Percentiles rank a stretch among this genome's conserved stretches.
Evolutionary conservation across 2,797 vertebrate species (phyloP).

Genomic region (Limnodromus scolopaceus): DNA sequence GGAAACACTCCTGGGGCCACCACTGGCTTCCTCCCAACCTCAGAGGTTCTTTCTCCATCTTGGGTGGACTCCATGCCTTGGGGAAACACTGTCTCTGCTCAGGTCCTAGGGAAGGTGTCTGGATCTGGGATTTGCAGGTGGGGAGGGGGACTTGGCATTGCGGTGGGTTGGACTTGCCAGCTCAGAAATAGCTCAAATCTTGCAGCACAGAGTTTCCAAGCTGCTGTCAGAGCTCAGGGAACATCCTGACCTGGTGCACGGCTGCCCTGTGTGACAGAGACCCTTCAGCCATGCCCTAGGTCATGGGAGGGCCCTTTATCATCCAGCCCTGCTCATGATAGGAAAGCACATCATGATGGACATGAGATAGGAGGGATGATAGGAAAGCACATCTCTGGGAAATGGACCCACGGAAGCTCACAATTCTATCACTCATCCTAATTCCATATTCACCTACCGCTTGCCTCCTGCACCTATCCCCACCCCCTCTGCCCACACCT

Average conservation of each 20-base stretch:
- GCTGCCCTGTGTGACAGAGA: background rate
- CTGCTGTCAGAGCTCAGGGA: background rate
- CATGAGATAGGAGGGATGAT: background rate
- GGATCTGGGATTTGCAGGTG: background rate
- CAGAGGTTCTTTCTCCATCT: background rate
- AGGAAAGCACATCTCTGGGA: background rate
- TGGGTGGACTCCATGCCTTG: background rate
- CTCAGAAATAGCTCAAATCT: background rate
- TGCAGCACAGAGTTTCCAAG: background rate
- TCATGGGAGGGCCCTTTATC: background rate
- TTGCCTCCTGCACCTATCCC: background rate
- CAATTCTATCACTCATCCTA: background rate
- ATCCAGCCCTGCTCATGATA: background rate
- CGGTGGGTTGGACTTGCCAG: background rate
- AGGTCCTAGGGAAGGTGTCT: background rate
- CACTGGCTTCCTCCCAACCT: background rate
- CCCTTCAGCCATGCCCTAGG: background rate
- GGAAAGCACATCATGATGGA: background rate
- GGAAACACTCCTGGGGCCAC: background rate
- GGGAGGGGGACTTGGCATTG: background rate
- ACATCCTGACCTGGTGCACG: background rate
- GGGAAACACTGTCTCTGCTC: background rate
- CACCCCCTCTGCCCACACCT: background rate
- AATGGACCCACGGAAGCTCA: background rate
- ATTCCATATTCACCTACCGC: background rate